Evolutionary conservation across 2,797 vertebrate species (phyloP), one percentile per base, ranked within the genome.

Genomic region (Merluccius polli): DNA sequence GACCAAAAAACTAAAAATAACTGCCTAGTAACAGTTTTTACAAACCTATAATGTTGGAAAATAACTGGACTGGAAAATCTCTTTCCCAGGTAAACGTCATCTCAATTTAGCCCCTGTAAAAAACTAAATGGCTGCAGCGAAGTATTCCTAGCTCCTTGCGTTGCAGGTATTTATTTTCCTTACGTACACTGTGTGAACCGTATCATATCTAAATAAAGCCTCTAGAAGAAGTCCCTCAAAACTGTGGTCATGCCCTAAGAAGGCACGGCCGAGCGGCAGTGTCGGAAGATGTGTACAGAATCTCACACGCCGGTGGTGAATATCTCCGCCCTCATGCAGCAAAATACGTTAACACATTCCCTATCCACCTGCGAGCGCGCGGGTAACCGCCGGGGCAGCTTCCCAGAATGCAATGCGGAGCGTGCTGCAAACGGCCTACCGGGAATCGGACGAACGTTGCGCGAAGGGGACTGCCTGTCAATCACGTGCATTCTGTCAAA

Each of bases 311-410:
- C 24, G 3, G 76, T 77, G 70, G 33, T 71, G 38, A 74, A 76
- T 83, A 89, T 89, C 88, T 79, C 81, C 84, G 65, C 72, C 77
- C 70, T 85, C 81, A 74, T 77, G 75, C 73, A 44, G 75, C 78
- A 82, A 86, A 84, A 86, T 24, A 59, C 74, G 82, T 78, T 31
- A 73, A 79, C 77, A 77, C 73, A 84, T 76, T 78, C 75, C 70
- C 18, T 41, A 27, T 6, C 73, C 78, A 35, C 72, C 48, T n/a
- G 77, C 76, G 77, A 65, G 77, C 79, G 70, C 44, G 48, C 73
- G 32, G 69, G 82, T 59, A 29, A 10, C 36, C 70, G 70, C 44
- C n/a, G 71, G 27, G 73, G 31, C 73, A n/a, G 87, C 80, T 82
- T 76, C 79, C 16, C 68, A 70, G 71, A 81, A 77, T 59, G 75